Base-by-base conservation (phyloP, 2,113 vertebrate genomes). In the Cryptoleucopteryx plumbea region DNA sequence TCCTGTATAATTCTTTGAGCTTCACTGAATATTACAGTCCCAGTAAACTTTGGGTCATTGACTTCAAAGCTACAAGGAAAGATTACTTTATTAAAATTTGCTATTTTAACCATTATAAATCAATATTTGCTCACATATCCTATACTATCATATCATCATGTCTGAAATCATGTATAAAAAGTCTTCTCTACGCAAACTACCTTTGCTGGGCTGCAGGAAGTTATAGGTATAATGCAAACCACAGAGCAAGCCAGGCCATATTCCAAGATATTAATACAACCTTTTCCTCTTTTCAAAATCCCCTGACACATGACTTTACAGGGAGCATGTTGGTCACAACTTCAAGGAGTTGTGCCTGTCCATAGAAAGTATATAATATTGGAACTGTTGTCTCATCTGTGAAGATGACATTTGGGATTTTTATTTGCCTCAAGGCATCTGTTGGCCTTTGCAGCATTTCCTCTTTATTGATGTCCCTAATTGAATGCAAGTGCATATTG, bases 401-500 rank as follows among this genome's bases (percentile, higher is more conserved):
- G 82, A 95, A 67, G 71, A 80, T 81, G 85, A 55, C 72, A 92
- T 92, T 94, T 88, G 86, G 63, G 86, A 81, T 73, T 96, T 96
- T 95, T 88, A 84, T 92, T 91, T 74, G 63, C 91, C 93, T 96
- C 83, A 47, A 89, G 83, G 88, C 72, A 81, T 92, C 80, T 86
- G 71, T 48, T 94, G 88, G 83, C 88, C 91, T 95, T 91, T 88
- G 43, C 86, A 94, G 81, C 59, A 88, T 78, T 94, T 92, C 73
- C 19, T 72, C 92, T 95, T 94, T 91, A 95, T 88, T 91, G 68
- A 79, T 70, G 63, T 83, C 63, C 80, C 59, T 94, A 92, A 94
- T 94, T 1, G 3, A 95, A 94, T 86, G 50, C 52, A 92, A 94
- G 38, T 78, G 83, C 55, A 71, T 92, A 95, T 71, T 81, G 75